Base-by-base conservation (phyloP, 1,140 invertebrate genomes). In the Bradynema listronoti region DNA sequence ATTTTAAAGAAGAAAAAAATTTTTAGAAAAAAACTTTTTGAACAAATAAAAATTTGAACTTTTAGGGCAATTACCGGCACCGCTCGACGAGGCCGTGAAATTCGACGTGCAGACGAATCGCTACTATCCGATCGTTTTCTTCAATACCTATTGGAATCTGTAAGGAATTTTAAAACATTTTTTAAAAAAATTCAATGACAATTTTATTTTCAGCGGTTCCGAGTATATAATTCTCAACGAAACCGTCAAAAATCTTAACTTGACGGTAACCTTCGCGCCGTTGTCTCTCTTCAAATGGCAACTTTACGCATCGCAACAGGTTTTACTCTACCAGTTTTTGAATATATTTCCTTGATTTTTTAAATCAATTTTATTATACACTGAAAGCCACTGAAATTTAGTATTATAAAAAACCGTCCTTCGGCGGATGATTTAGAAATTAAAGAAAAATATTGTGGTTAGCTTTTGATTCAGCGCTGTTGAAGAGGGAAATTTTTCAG, bases 261-360 rank as follows among this genome's bases (percentile, higher is more conserved):
- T 85, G 19, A 81, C 84, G 42, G 71, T 99, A 54, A 95, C 88
- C n/a, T 94, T 86, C 79, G 87, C 91, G 75, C 94, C 94, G 1
- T 78, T 98, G 27, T 90, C 89, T 55, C 83, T 98, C 64, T 91
- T 97, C 77, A 92, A 91, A 78, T 98, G 91, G 91, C 94, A 99
- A 81, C 79, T 99, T 58, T 98, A 96, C 80, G 81, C 83, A 34
- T 90, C 91, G 6, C 93, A 97, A 80, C 52, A 72, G 25, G 69
- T 68, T 34, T 59, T 9, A 7, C n/a, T n/a, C n/a, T n/a, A n/a
- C n/a, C n/a, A n/a, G n/a, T n/a, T n/a, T n/a, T n/a, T n/a, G n/a
- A n/a, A n/a, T n/a, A n/a, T n/a, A n/a, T n/a, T n/a, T 14, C 36
- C 36, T n/a, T n/a, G n/a, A n/a, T n/a, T n/a, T n/a, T n/a, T n/a